Percentiles rank a stretch among this genome's conserved stretches.
These are phyloP conservation scores for Morinoia aosen DNA, from an alignment of 2,888 invertebrate species.

Conservation along the genomic window DNA sequence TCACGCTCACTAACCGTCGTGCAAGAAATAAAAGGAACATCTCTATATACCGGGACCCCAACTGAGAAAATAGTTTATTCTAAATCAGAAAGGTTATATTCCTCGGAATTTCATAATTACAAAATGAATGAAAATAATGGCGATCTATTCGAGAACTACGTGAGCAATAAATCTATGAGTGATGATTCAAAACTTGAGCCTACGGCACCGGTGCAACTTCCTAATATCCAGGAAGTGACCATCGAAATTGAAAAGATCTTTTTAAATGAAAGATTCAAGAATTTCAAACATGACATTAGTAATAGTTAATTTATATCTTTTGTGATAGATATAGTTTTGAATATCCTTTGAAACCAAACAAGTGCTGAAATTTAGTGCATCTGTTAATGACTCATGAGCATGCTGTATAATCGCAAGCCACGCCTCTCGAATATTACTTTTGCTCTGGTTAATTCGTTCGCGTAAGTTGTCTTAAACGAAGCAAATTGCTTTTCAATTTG, in stretches of 20 bases:
- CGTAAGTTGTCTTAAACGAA: neutral
- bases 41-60: neutral
- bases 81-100: neutral
- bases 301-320: neutral
- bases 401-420: neutral
- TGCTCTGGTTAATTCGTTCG: neutral
- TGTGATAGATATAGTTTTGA: neutral
- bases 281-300: conserved; percentile 56
- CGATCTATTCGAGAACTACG: neutral
- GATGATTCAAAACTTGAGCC: neutral
- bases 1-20: neutral
- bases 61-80: neutral
- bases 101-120: neutral
- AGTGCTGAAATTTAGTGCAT: neutral
- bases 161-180: neutral
- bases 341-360: neutral
- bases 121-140: neutral
- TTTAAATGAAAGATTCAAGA: conserved; percentile 55
- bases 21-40: neutral
- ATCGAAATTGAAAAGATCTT: conserved; percentile 53
- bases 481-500: neutral
- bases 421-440: neutral
- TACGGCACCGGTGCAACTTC: neutral
- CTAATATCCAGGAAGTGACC: neutral
- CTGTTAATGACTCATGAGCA: neutral